Evolutionary conservation across 2,888 invertebrate species (phyloP).

Genomic region (Sarcophaga rosellei): DNA sequence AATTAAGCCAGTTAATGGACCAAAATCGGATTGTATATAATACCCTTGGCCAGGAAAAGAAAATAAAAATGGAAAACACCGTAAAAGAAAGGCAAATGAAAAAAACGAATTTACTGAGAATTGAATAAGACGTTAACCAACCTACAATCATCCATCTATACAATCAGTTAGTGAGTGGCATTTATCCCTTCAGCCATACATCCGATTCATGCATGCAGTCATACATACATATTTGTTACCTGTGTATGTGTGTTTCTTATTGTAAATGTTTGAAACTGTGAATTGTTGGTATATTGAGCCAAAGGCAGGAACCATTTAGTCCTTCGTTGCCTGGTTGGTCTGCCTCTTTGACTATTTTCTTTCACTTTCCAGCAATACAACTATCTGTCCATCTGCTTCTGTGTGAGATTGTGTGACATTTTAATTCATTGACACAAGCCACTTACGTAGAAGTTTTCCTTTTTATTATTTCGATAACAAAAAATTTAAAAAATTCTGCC

Average conservation of each 20-base stretch:
- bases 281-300: conserved; percentile 35
- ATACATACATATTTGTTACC: neutral
- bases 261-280: neutral
- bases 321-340: neutral
- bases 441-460: conserved; percentile 6
- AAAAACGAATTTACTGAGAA: neutral
- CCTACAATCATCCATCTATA: neutral
- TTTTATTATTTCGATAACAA: neutral
- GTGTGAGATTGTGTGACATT: neutral
- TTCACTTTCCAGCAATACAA: neutral
- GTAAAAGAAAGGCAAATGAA: neutral
- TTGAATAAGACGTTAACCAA: conserved; percentile 30
- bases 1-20: neutral
- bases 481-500: conserved; percentile 11
- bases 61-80: neutral
- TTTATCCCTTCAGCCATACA: no score
- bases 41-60: conserved; percentile 30
- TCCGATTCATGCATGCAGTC: neutral
- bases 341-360: conserved; percentile 3
- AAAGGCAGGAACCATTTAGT: conserved; percentile 18
- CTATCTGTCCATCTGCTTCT: neutral
- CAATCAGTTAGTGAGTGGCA: neutral
- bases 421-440: conserved; percentile 40
- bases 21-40: conserved; percentile 37
- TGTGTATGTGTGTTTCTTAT: neutral